Percentiles rank a stretch among this genome's conserved stretches.
Evolutionary conservation across 2,797 vertebrate species (phyloP).

Genomic region (Odontamblyopus lacepedii): DNA sequence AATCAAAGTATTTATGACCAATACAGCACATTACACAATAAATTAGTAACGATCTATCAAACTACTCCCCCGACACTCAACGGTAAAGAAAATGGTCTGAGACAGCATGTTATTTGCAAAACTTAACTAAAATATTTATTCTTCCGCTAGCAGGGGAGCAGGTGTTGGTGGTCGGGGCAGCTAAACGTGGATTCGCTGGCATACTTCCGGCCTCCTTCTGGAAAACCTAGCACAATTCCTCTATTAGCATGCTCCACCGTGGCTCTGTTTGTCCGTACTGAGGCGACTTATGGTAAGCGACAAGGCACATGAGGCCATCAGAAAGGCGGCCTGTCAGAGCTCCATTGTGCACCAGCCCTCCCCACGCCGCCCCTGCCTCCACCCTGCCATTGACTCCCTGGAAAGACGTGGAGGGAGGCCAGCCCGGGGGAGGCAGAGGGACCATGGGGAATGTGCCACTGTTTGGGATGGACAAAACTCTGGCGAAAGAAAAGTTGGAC

Average conservation of each 20-base stretch:
- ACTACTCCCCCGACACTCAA: not conserved
- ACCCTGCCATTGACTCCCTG: conserved; percentile 54
- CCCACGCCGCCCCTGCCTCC: conserved; percentile 46
- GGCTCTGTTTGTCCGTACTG: conserved; percentile 68
- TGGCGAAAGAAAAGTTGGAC: conserved; percentile 37
- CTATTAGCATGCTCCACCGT: conserved; percentile 77
- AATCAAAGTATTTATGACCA: not conserved
- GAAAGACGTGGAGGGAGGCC: conserved; percentile 41
- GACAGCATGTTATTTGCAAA: conserved; percentile 1
- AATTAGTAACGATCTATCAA: not conserved
- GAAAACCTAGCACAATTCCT: conserved; percentile 69
- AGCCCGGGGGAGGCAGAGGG: conserved; percentile 60
- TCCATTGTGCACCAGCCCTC: conserved; percentile 58
- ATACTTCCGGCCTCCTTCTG: conserved; percentile 49
- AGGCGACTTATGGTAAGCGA: conserved; percentile 67
- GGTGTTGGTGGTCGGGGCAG: conserved; percentile 24
- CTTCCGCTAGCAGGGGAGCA: conserved; percentile 43
- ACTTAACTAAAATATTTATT: conserved; percentile 48
- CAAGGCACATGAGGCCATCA: conserved; percentile 71
- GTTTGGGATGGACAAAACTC: conserved; percentile 57
- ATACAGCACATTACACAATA: not conserved
- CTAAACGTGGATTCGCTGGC: conserved; percentile 34
- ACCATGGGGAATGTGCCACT: conserved; percentile 58
- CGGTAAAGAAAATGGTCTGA: not conserved
- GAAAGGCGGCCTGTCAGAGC: conserved; percentile 68